phyloP scores from a whole-genome alignment of 2,113 vertebrate species.

The Oryzias celebensis region DNA sequence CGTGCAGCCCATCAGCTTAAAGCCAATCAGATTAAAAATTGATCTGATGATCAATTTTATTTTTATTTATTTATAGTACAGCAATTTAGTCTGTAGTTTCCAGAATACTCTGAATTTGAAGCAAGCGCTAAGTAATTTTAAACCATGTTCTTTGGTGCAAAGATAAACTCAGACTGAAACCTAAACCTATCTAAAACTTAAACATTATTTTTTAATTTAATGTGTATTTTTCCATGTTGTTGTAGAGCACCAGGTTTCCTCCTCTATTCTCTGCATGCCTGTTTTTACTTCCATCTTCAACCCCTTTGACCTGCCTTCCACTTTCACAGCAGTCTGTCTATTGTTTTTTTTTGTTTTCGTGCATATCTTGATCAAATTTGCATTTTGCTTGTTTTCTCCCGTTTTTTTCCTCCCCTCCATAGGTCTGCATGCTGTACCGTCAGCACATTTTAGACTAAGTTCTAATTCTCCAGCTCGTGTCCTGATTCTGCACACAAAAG shows the following conservation, averaged over 20 bases:
- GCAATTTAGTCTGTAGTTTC: too few relatives aligned
- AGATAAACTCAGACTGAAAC: too few relatives aligned
- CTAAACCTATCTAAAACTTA: too few relatives aligned
- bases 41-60: too few relatives aligned
- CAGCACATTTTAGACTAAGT: background rate
- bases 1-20: too few relatives aligned
- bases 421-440: background rate
- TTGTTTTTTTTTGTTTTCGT: slow-evolving; percentile 1
- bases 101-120: too few relatives aligned
- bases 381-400: slow-evolving; percentile 1
- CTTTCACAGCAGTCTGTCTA: slow-evolving; percentile 9
- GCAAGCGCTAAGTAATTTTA: too few relatives aligned
- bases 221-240: background rate
- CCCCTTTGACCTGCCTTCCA: slow-evolving; percentile 8
- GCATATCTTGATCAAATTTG: background rate
- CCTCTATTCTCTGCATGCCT: slow-evolving; percentile 12
- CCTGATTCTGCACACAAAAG: slow-evolving; percentile 1
- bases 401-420: background rate
- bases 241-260: slow-evolving; percentile 15
- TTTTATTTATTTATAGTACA: too few relatives aligned
- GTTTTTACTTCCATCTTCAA: slow-evolving; percentile 9
- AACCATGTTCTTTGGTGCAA: too few relatives aligned
- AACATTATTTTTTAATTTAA: background rate
- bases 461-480: background rate
- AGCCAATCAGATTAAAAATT: too few relatives aligned